These are phyloP conservation scores for Sebastes trivittatus DNA, from an alignment of 2,797 vertebrate genomes.

Conservation along the genomic window DNA sequence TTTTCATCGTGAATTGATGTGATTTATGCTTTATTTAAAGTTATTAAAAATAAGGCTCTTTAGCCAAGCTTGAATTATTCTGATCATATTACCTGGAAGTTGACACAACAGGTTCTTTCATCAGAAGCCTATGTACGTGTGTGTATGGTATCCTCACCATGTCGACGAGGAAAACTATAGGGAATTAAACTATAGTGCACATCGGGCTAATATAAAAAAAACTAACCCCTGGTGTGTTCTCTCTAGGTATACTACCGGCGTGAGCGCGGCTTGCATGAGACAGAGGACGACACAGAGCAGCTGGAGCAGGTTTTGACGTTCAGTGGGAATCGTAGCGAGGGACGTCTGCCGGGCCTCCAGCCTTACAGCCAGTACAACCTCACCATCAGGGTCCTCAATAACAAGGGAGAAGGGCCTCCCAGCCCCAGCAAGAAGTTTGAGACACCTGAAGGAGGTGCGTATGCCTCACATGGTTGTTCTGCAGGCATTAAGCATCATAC, in stretches of 20 bases:
- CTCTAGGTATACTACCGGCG: conserved; percentile 91
- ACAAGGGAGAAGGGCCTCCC: conserved; percentile 91
- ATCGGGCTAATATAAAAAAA: background rate
- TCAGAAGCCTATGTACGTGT: background rate
- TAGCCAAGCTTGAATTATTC: background rate
- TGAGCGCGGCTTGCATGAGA: conserved; percentile 79
- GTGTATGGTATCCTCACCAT: background rate
- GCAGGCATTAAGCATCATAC: background rate
- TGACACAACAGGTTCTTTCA: background rate
- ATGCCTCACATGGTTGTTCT: background rate
- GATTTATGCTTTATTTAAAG: too few relatives aligned
- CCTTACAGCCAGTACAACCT: conserved; percentile 90
- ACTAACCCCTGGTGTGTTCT: background rate
- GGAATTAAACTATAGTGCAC: too few relatives aligned
- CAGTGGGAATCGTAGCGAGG: conserved; percentile 87
- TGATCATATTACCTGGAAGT: too few relatives aligned
- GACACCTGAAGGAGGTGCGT: conserved; percentile 95
- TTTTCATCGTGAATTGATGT: too few relatives aligned
- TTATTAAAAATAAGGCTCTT: rapidly evolving
- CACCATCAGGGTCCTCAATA: conserved; percentile 90
- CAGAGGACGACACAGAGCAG: conserved; percentile 79
- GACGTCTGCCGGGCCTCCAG: conserved; percentile 88
- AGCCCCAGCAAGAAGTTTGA: conserved; percentile 85
- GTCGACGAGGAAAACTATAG: background rate
- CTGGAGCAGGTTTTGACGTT: conserved; percentile 88